Evolutionary conservation across 2,797 vertebrate species (phyloP).

Genomic region (Anguilla obscura): DNA sequence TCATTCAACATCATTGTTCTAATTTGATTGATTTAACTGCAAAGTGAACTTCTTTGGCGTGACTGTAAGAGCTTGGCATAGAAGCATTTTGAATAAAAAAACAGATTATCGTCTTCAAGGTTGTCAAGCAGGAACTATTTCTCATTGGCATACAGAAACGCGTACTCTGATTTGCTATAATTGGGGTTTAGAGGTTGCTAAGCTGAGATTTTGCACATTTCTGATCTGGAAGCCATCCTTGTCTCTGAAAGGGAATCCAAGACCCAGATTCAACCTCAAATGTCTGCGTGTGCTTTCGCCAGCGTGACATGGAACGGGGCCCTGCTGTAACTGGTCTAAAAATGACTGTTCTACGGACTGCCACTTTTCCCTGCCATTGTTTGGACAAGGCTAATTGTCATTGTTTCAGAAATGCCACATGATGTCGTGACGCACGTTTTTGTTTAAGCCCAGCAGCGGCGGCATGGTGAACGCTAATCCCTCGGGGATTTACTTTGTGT

Average conservation of each 20-base stretch:
- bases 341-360: slow-evolving; percentile 33
- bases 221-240: background rate
- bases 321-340: background rate
- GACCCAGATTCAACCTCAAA: background rate
- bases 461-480: slow-evolving; percentile 36
- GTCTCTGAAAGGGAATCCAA: background rate
- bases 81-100: background rate
- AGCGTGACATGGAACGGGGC: background rate
- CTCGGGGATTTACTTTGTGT: slow-evolving; percentile 25
- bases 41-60: background rate
- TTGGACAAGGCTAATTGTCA: slow-evolving; percentile 65
- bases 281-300: background rate
- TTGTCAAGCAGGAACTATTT: background rate
- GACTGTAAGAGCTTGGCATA: background rate
- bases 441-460: slow-evolving; percentile 33
- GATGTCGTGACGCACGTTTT: slow-evolving; percentile 51
- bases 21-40: background rate
- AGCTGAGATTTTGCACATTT: background rate
- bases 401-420: slow-evolving; percentile 61
- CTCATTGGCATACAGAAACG: background rate
- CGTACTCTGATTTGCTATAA: background rate
- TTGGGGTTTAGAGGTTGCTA: background rate
- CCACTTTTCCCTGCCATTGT: slow-evolving; percentile 58
- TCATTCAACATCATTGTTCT: background rate
- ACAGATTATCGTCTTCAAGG: background rate